Conservation (phyloP, 1,140 invertebrate genomes). For the Drosophila punjabiensis region DNA sequence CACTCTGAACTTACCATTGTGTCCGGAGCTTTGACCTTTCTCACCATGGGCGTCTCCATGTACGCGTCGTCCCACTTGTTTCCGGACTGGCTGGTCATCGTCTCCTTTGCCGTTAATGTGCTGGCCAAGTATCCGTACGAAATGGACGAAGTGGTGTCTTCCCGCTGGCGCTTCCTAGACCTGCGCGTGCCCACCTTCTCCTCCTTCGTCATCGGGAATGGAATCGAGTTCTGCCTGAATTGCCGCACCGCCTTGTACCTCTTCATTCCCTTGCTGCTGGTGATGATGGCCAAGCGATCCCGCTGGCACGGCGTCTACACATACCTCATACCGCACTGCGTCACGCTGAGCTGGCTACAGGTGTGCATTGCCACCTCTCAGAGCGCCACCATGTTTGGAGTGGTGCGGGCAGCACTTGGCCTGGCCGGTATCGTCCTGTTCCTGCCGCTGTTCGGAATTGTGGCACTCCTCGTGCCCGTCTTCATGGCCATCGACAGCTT, state of each 20-base stretch:
- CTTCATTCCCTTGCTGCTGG: slow-evolving; percentile 90
- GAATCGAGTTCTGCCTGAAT: slow-evolving; percentile 94
- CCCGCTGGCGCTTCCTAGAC: slow-evolving; percentile 92
- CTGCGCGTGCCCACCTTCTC: slow-evolving; percentile 92
- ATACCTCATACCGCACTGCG: slow-evolving; percentile 92
- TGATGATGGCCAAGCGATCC: slow-evolving; percentile 90
- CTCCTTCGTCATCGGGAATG: slow-evolving; percentile 92
- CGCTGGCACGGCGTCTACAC: slow-evolving; percentile 92
- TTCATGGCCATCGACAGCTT: slow-evolving; percentile 90
- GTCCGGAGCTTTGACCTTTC: slow-evolving; percentile 89
- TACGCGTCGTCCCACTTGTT: slow-evolving; percentile 86
- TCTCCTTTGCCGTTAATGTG: slow-evolving; percentile 93
- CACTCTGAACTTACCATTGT: slow-evolving; percentile 93
- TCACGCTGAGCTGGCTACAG: slow-evolving; percentile 94
- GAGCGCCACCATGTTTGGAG: slow-evolving; percentile 92
- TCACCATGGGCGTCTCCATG: slow-evolving; percentile 91
- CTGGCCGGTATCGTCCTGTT: slow-evolving; percentile 92
- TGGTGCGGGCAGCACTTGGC: slow-evolving; percentile 91
- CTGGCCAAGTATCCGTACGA: slow-evolving; percentile 94
- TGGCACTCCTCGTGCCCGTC: slow-evolving; percentile 90
- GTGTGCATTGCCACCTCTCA: slow-evolving; percentile 92
- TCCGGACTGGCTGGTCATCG: slow-evolving; percentile 90
- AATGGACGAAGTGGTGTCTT: slow-evolving; percentile 91
- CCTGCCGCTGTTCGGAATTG: slow-evolving; percentile 91
- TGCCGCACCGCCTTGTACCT: slow-evolving; percentile 92